These are phyloP conservation scores for Thalassophryne amazonica DNA, from an alignment of 2,797 vertebrate genomes.

Conservation along the genomic window DNA sequence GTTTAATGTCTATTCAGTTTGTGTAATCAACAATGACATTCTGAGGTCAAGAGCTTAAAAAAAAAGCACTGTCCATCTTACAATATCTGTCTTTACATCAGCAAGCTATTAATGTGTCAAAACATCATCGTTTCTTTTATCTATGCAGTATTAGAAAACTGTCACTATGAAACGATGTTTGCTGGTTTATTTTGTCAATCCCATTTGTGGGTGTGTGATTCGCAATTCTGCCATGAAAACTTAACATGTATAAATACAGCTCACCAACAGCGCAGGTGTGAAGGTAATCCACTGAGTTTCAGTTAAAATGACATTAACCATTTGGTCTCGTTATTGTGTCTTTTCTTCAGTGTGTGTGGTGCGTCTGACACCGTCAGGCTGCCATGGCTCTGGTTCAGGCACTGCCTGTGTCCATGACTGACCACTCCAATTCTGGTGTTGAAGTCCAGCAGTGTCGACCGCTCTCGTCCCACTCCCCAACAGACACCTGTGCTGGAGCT, in stretches of 20 bases:
- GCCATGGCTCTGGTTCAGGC: constrained; percentile 95
- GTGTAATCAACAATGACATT: background rate
- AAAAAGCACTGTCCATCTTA: background rate
- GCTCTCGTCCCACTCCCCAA: constrained; percentile 52
- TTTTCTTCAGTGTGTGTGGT: constrained; percentile 67
- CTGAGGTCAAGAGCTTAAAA: background rate
- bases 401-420: constrained; percentile 84
- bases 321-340: background rate
- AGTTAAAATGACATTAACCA: background rate
- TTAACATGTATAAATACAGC: background rate
- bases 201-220: background rate
- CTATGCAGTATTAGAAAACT: no score
- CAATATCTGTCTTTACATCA: background rate
- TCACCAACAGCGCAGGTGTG: background rate
- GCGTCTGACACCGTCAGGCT: constrained; percentile 59
- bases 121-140: no score
- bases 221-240: background rate
- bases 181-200: no score
- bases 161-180: no score
- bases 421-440: constrained; percentile 78
- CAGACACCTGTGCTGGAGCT: constrained; percentile 48
- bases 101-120: no score
- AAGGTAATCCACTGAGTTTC: no score
- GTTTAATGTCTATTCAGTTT: background rate
- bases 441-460: constrained; percentile 72